Percentiles rank a stretch among this genome's conserved stretches.
phyloP scores from a whole-genome alignment of 2,797 vertebrate species.

The Sebastes baramenuke region DNA sequence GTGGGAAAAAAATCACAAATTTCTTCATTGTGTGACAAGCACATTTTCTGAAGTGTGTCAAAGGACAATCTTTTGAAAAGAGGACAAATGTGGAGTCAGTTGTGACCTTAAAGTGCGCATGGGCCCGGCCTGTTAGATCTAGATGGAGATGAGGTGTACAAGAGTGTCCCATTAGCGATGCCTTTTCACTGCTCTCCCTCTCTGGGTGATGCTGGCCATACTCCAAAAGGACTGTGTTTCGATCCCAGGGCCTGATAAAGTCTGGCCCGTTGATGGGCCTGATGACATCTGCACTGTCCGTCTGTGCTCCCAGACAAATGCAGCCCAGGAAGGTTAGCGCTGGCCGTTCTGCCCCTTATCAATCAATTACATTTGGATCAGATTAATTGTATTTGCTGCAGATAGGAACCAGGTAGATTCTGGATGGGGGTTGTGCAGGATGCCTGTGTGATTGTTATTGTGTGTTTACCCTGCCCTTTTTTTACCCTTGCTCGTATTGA shows the following conservation, averaged over 20 bases:
- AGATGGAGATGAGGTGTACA: constrained; percentile 82
- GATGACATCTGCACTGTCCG: constrained; percentile 80
- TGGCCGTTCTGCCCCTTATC: constrained; percentile 68
- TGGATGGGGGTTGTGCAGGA: constrained; percentile 30
- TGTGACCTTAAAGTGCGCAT: constrained; percentile 79
- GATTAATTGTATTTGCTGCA: constrained; percentile 78
- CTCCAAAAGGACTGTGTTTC: constrained; percentile 74
- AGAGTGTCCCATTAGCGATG: constrained; percentile 78
- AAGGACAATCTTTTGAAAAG: constrained; percentile 44
- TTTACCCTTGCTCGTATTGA: constrained; percentile 57
- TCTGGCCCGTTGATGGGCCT: constrained; percentile 72
- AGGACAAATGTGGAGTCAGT: constrained; percentile 62
- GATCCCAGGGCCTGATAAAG: constrained; percentile 80
- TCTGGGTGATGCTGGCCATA: constrained; percentile 77
- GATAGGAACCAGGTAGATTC: constrained; percentile 67
- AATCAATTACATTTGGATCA: constrained; percentile 81
- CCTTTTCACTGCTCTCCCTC: constrained; percentile 79
- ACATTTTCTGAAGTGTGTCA: constrained; percentile 8
- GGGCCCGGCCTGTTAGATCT: constrained; percentile 78
- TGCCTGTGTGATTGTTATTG: constrained; percentile 26
- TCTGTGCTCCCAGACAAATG: constrained; percentile 72
- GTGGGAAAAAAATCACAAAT: neutral
- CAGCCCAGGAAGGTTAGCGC: constrained; percentile 58
- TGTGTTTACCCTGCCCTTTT: constrained; percentile 21
- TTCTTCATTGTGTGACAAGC: neutral